Evolutionary conservation across 2,113 vertebrate species (phyloP), one percentile per base, ranked within the genome.

Genomic region (Cebus imitator): DNA sequence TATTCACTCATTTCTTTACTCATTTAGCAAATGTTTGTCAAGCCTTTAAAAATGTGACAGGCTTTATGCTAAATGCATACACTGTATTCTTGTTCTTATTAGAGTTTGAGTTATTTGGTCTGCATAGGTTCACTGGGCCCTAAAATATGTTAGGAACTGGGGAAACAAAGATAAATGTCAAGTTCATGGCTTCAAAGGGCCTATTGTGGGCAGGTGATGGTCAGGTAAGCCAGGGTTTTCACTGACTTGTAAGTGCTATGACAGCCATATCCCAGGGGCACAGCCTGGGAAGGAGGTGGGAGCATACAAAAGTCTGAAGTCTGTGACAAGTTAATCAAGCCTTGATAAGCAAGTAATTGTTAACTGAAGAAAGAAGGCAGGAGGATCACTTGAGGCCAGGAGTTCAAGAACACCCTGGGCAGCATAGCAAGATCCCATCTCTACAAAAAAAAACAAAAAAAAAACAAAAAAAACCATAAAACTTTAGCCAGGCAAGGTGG

Each of bases 1-100:
- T 92, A 92, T 37, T 80, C 45, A 58, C n/a, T 96, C 16, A 87
- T 27, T 83, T 76, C 73, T 50, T 80, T 55, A 58, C 1, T 48
- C 55, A 78, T 37, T 87, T 37, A 68, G 32, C 10, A 91, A 50
- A 88, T 25, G 10, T 64, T 50, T 94, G 37, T 52, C 66, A 52
- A 64, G 16, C 40, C 5, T 32, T 82, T 92, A 84, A 61, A 64
- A 94, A 64, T 37, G 16, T 27, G 1, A 52, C n/a, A 96, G 23
- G 3, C 21, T 84, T 90, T 85, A 5, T 35, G 43, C 14, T 50
- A 68, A 90, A 37, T 17, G 7, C 23, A 35, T 9, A 30, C 50
- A 6, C 4, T 70, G 11, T 55, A 50, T 57, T 87, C 18, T 73
- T 73, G n/a, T 68, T 84, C 37, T 43, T 86, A 68, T 91, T 48